Percentiles rank a stretch among this genome's conserved stretches.
These are phyloP conservation scores for Sebastes schlegelii DNA, from an alignment of 2,113 vertebrate species.

Conservation along the genomic window DNA sequence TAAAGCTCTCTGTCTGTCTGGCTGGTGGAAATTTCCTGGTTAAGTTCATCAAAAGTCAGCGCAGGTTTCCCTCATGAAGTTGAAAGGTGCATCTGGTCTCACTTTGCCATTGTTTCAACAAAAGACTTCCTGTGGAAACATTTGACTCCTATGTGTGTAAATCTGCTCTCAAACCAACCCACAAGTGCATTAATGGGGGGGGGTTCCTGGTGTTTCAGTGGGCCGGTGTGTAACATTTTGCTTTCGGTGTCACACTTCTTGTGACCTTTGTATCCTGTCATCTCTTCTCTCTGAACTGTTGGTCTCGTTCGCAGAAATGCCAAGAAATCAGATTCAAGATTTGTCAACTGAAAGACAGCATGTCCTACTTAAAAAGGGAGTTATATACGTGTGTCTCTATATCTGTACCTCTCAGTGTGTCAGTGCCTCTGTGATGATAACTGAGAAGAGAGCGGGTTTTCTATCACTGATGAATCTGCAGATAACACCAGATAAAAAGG, in stretches of 20 bases:
- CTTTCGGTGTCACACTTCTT: not conserved
- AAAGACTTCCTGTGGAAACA: constrained; percentile 76
- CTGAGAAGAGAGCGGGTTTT: not conserved
- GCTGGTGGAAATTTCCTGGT: constrained; percentile 44
- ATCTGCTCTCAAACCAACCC: constrained; percentile 39
- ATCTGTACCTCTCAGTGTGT: not conserved
- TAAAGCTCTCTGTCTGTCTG: not conserved
- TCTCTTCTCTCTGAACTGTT: not conserved
- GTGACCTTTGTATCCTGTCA: constrained; percentile 48
- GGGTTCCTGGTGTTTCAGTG: constrained; percentile 37
- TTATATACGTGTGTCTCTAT: not conserved
- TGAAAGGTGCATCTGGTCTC: constrained; percentile 22
- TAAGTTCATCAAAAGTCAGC: constrained; percentile 21
- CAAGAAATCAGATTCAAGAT: not conserved
- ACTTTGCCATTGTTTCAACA: constrained; percentile 13
- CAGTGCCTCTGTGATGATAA: not conserved
- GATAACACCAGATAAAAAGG: not conserved
- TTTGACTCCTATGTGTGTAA: constrained; percentile 29
- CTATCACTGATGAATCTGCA: not conserved
- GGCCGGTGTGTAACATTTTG: not conserved
- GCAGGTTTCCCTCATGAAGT: constrained; percentile 25
- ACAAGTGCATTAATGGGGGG: constrained; percentile 17
- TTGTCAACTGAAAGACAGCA: not conserved
- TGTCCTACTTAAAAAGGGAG: not conserved
- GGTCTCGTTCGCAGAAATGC: not conserved